phyloP scores from a whole-genome alignment of 2,888 invertebrate species.

The Coleophora deauratella region DNA sequence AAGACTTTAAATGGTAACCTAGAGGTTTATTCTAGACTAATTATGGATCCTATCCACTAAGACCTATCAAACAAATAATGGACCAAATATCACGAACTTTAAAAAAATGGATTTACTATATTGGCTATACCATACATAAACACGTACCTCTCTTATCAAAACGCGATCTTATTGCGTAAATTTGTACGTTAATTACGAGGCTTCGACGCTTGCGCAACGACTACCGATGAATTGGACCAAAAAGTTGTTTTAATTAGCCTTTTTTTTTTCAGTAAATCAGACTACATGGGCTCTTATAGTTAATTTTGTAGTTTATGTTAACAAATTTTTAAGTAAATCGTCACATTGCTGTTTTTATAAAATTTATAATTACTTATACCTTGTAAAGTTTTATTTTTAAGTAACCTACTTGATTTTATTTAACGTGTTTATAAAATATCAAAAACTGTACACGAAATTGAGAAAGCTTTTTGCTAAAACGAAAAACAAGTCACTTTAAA shows the following conservation, averaged over 20 bases:
- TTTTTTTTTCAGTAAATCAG: conserved; percentile 36
- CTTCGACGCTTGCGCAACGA: conserved; percentile 40
- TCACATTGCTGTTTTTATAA: conserved; percentile 34
- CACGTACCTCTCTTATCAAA: conserved; percentile 29
- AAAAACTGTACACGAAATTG: not conserved
- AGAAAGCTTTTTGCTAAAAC: no score
- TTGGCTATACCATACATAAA: no score
- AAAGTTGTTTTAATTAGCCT: conserved; percentile 37
- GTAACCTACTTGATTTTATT: not conserved
- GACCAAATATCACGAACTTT: no score
- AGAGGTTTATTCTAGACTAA: no score
- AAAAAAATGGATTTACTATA: no score
- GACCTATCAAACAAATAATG: no score
- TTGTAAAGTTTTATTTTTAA: no score
- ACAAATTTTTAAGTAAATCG: conserved; percentile 27
- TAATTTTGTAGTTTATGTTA: no score
- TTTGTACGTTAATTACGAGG: conserved; percentile 46
- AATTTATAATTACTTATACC: conserved; percentile 5
- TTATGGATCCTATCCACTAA: no score
- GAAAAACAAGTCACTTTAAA: no score
- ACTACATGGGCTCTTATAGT: not conserved
- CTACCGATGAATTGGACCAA: conserved; percentile 54
- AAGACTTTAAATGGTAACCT: no score
- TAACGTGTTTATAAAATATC: not conserved
- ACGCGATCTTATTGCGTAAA: conserved; percentile 55